These are phyloP conservation scores for Myotis findleyi DNA, from an alignment of 2,797 vertebrate genomes.

Conservation along the genomic window DNA sequence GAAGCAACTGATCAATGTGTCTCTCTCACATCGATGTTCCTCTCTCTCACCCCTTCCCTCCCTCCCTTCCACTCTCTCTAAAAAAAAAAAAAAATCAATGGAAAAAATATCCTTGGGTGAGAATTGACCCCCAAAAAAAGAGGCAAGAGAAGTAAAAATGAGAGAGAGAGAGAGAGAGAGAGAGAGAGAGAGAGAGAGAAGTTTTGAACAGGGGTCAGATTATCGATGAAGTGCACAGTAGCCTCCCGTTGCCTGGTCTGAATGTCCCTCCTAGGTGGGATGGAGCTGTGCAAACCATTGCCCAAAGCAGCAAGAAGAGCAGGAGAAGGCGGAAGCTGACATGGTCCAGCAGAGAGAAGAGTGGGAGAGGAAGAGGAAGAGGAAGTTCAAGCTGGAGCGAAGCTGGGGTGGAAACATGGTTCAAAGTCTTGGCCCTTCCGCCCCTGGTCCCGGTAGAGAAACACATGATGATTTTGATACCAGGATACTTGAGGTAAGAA, in stretches of 20 bases:
- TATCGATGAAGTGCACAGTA: conserved; percentile 93
- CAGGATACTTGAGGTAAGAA: conserved; percentile 96
- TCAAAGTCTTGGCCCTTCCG: conserved; percentile 92
- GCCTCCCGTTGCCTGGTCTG: conserved; percentile 96
- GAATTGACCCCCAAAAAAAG: conserved; percentile 89
- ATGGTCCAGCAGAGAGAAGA: conserved; percentile 90
- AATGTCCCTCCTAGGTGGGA: conserved; percentile 90
- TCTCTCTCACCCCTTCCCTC: no score
- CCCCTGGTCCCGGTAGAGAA: conserved; percentile 96
- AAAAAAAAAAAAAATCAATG: no score
- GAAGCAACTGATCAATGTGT: no score
- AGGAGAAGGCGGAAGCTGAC: conserved; percentile 88
- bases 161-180: conserved; percentile 83
- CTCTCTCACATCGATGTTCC: no score
- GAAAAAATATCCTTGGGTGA: no score
- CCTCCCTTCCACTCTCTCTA: no score
- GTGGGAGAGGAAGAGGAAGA: conserved; percentile 91
- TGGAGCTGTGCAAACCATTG: conserved; percentile 86
- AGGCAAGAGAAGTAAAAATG: conserved; percentile 94
- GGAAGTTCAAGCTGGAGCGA: conserved; percentile 91
- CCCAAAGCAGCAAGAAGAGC: conserved; percentile 89
- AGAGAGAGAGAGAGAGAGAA: conserved; percentile 88
- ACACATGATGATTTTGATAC: conserved; percentile 94
- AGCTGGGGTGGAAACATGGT: conserved; percentile 95
- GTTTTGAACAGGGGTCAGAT: conserved; percentile 94